phyloP scores from a whole-genome alignment of 2,113 vertebrate genomes.

The Lophius piscatorius region DNA sequence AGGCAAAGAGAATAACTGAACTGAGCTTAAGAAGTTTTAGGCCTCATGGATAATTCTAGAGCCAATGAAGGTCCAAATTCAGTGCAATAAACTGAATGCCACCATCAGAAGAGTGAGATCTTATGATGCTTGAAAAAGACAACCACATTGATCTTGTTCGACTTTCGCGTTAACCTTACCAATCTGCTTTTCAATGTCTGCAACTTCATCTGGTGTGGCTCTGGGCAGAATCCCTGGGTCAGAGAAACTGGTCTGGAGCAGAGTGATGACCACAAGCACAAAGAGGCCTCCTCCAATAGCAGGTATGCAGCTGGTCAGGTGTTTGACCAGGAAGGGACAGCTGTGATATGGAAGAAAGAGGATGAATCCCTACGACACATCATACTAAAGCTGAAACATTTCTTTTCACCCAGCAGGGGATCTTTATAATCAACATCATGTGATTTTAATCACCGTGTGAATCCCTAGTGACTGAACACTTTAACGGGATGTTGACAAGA shows the following conservation, averaged over 20 bases:
- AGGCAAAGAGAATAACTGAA: neutral
- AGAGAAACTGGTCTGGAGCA: slow-evolving; percentile 93
- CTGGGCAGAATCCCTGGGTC: slow-evolving; percentile 94
- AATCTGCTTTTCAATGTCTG: slow-evolving; percentile 90
- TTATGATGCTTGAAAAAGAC: too few species aligned
- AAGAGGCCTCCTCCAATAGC: slow-evolving; percentile 89
- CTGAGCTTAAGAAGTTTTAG: too few species aligned
- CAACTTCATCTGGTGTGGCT: slow-evolving; percentile 90
- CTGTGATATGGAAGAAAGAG: slow-evolving; percentile 61
- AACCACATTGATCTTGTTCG: too few species aligned
- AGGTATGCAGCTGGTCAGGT: slow-evolving; percentile 90
- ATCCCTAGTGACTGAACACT: too few species aligned
- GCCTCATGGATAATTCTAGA: too few species aligned
- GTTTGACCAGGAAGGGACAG: slow-evolving; percentile 90
- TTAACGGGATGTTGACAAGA: too few species aligned
- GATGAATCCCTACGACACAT: neutral
- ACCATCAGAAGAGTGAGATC: too few species aligned
- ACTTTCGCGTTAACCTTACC: slow-evolving; percentile 82
- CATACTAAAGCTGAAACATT: neutral
- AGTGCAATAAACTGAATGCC: neutral
- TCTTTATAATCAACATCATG: slow-evolving; percentile 45
- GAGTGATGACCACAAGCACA: slow-evolving; percentile 91
- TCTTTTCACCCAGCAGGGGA: slow-evolving; percentile 11
- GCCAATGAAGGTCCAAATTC: neutral
- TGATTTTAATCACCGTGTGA: too few species aligned